phyloP scores from a whole-genome alignment of 2,888 invertebrate species.

The Ormyrus pomaceus region DNA sequence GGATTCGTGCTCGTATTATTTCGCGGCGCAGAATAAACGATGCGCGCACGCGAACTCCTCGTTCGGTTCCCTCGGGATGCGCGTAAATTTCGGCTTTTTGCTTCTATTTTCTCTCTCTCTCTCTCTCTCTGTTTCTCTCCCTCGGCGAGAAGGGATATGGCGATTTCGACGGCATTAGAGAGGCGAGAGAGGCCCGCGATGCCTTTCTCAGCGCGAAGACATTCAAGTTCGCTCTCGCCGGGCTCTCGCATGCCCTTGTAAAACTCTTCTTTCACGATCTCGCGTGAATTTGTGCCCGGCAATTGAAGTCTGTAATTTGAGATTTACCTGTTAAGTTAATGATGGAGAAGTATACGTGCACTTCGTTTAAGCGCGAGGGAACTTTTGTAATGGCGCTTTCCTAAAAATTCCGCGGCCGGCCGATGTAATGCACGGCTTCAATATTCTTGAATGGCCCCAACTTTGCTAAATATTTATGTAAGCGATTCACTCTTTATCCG shows the following conservation, averaged over 20 bases:
- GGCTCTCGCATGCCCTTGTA: slow-evolving; percentile 2
- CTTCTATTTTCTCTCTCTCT: slow-evolving; percentile 18
- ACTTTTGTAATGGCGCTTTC: too few relatives aligned
- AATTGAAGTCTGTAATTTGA: not conserved
- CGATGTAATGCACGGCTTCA: too few relatives aligned
- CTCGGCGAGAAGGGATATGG: slow-evolving; percentile 16
- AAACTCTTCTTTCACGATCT: not conserved
- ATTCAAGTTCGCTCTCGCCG: too few relatives aligned
- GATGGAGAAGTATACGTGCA: too few relatives aligned
- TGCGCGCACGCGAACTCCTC: slow-evolving; percentile 62
- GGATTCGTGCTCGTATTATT: slow-evolving; percentile 56
- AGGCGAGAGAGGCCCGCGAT: slow-evolving; percentile 5
- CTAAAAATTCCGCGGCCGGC: too few relatives aligned
- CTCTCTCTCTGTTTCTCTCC: too few relatives aligned
- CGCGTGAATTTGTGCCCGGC: not conserved
- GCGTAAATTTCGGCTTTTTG: slow-evolving; percentile 45
- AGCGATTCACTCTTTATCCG: too few relatives aligned
- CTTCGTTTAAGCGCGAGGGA: too few relatives aligned
- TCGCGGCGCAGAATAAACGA: slow-evolving; percentile 56
- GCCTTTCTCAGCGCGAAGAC: not conserved
- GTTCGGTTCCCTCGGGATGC: slow-evolving; percentile 56
- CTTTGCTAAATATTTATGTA: too few relatives aligned
- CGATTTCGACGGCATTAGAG: slow-evolving; percentile 51
- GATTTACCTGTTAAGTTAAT: too few relatives aligned
- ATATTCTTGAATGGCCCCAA: too few relatives aligned